Conservation (phyloP, 2,113 vertebrate species). For the Periophthalmodon schlosseri region DNA sequence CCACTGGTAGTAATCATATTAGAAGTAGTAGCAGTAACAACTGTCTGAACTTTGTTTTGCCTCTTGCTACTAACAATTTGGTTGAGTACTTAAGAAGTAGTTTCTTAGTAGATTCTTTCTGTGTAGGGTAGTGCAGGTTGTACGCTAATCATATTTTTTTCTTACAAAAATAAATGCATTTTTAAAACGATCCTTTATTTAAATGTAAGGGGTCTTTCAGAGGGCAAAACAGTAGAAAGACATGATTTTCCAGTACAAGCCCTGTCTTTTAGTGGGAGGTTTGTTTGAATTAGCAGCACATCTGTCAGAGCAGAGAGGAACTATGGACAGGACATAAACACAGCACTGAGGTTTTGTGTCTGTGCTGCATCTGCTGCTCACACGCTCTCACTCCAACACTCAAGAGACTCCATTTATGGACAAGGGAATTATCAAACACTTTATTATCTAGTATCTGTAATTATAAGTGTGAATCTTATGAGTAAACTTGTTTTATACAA, state of each 20-base stretch:
- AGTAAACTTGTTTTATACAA: background rate
- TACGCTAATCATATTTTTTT: background rate
- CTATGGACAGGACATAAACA: constrained; percentile 47
- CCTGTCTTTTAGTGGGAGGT: background rate
- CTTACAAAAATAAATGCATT: background rate
- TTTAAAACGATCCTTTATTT: constrained; percentile 9
- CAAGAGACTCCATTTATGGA: background rate
- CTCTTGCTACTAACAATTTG: too few relatives aligned
- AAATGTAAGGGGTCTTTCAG: constrained; percentile 17
- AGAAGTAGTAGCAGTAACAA: too few relatives aligned
- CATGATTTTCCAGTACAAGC: constrained; percentile 24
- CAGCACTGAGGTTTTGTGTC: constrained; percentile 7
- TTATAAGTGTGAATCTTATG: background rate
- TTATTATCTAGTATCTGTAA: constrained; percentile 31
- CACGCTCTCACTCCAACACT: background rate
- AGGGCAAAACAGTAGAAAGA: constrained; percentile 31
- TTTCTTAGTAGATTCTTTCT: background rate
- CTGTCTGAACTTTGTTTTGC: too few relatives aligned
- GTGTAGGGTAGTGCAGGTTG: background rate
- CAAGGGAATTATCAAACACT: constrained; percentile 11
- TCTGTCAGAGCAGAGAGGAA: constrained; percentile 24
- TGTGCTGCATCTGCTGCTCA: constrained; percentile 36
- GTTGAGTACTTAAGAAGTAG: background rate
- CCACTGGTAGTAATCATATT: too few relatives aligned
- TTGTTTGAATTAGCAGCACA: constrained; percentile 40